A percentile compares a stretch with the other conserved stretches of the same genome.
These are phyloP conservation scores for Cnemophilus loriae DNA, from an alignment of 2,113 vertebrate species.

Conservation along the genomic window DNA sequence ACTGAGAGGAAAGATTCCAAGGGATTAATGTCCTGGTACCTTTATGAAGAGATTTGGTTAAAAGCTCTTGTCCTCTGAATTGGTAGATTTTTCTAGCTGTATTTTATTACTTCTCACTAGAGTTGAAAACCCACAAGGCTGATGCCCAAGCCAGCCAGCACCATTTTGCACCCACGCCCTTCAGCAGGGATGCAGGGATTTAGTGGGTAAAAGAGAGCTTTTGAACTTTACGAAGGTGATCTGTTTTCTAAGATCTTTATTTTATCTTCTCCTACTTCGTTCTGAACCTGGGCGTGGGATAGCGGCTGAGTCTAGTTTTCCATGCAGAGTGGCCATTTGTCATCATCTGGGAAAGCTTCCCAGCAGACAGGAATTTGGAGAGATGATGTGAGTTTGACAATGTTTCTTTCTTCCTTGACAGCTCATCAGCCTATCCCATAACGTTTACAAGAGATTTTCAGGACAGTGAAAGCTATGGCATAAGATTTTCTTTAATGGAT, in stretches of 20 bases:
- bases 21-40: not conserved
- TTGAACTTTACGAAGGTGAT: not conserved
- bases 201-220: not conserved
- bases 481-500: not conserved
- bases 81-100: not conserved
- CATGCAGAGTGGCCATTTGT: not conserved
- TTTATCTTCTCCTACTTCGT: not conserved
- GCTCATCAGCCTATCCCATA: not conserved
- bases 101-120: not conserved
- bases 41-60: not conserved
- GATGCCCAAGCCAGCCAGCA: not conserved
- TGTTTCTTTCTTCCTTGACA: not conserved
- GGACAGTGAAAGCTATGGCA: not conserved
- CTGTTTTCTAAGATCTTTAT: not conserved
- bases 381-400: not conserved
- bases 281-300: not conserved
- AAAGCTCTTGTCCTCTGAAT: not conserved
- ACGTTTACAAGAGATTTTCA: not conserved
- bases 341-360: not conserved
- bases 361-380: not conserved
- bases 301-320: not conserved
- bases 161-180: rapidly evolving
- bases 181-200: not conserved
- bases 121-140: not conserved
- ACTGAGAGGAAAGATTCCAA: not conserved